Conservation (phyloP, 2,797 vertebrate species). For the Sebastes glaucus region DNA sequence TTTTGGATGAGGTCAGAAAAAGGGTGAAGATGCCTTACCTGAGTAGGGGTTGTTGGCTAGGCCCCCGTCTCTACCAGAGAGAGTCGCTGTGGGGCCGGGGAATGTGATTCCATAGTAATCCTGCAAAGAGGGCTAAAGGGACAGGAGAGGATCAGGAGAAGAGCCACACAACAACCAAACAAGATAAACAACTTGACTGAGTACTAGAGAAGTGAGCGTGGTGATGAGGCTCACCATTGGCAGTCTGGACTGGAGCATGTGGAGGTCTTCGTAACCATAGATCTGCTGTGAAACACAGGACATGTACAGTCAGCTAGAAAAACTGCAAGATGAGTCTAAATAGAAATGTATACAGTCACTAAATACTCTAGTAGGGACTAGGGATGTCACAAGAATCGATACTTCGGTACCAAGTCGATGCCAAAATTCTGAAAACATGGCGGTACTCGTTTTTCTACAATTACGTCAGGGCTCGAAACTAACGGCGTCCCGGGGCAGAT, state of each 20-base stretch:
- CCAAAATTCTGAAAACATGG: too few relatives aligned
- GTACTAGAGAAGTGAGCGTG: not conserved
- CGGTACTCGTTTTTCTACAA: too few relatives aligned
- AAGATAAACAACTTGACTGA: not conserved
- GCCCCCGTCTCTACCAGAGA: constrained; percentile 92
- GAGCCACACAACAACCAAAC: not conserved
- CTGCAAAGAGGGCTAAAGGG: constrained; percentile 80
- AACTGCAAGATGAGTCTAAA: not conserved
- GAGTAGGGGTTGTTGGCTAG: constrained; percentile 94
- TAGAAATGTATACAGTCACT: not conserved
- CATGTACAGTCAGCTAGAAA: not conserved
- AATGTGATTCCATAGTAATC: constrained; percentile 99
- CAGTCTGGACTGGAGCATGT: constrained; percentile 94
- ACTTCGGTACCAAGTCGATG: too few relatives aligned
- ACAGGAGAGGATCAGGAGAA: constrained; percentile 9
- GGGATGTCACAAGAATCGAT: too few relatives aligned
- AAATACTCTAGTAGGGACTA: not conserved
- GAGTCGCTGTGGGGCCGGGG: constrained; percentile 89
- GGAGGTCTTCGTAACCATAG: constrained; percentile 96
- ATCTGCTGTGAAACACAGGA: constrained; percentile 85
- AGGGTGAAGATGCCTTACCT: constrained; percentile 79
- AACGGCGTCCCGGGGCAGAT: too few relatives aligned
- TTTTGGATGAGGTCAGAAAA: not conserved
- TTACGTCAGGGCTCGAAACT: too few relatives aligned
- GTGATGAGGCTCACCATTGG: constrained; percentile 88